phyloP scores from a whole-genome alignment of 2,113 vertebrate species.

The Pseudorhombus dupliciocellatus region DNA sequence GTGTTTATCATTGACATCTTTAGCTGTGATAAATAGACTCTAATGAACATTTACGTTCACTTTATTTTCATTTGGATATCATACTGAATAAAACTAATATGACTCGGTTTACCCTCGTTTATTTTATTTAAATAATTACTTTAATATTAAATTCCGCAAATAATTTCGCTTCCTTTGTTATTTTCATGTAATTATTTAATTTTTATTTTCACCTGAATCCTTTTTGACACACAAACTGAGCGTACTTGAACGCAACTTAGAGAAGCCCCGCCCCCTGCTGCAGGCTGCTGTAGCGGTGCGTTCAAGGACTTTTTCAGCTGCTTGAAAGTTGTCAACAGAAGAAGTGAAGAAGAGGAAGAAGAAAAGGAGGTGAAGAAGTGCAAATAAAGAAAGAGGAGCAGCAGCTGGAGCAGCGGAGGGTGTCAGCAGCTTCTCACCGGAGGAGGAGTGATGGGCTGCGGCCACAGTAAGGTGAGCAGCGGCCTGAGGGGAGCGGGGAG shows the following conservation, averaged over 20 bases:
- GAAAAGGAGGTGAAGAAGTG: neutral
- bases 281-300: conserved; percentile 17
- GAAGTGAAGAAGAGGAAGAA: neutral
- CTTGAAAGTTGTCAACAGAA: conserved; percentile 67
- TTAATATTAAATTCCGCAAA: too few relatives aligned
- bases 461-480: conserved; percentile 72
- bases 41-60: too few relatives aligned
- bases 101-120: too few relatives aligned
- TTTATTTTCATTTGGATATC: too few relatives aligned
- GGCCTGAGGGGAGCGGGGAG: neutral
- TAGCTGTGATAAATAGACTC: too few relatives aligned
- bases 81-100: too few relatives aligned
- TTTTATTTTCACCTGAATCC: neutral
- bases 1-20: too few relatives aligned
- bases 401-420: neutral
- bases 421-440: conserved; percentile 5
- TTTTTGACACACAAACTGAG: neutral
- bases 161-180: neutral
- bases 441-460: conserved; percentile 76
- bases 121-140: too few relatives aligned
- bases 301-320: conserved; percentile 18
- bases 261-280: conserved; percentile 22
- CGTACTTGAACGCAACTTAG: conserved; percentile 34
- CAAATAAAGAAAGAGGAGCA: neutral
- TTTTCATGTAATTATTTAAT: neutral